Evolutionary conservation across 1,140 invertebrate species (phyloP), one percentile per base, ranked within the genome.

Genomic region (Pseudoatta argentina): DNA sequence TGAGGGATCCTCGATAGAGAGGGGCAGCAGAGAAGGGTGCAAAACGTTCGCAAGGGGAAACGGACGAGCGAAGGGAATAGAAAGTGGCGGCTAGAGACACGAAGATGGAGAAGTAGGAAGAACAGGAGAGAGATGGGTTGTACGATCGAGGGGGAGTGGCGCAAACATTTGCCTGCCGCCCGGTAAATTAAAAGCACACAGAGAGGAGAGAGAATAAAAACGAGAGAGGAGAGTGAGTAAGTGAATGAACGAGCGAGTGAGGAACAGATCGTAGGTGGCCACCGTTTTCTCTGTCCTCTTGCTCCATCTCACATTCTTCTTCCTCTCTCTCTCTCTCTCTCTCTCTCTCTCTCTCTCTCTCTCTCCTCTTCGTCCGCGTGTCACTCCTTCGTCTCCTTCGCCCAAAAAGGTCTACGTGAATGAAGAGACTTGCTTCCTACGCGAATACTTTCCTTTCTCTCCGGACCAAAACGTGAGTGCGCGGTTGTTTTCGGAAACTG

Each of bases 121-220:
- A 85, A 82, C 21, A 91, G 91, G 87, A 67, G 82, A 89, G 91
- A 93, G 91, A 94, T 90, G 89, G 93, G 92, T 92, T 93, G 94
- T 93, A 94, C 93, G 93, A 94, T 94, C 93, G 94, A 91, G 92
- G 90, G 94, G 94, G 94, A 94, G 94, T 94, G 95, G 94, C 93
- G 94, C 94, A 95, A 95, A 95, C 95, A 95, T 95, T 95, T 95
- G 94, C 94, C 94, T 94, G 94, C 94, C 94, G 94, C 94, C 94
- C 93, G 94, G 93, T 95, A 95, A 95, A 95, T 95, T 95, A 95
- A 95, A 95, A 95, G 94, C 94, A 95, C 92, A 95, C 94, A 95
- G 94, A 93, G 92, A 93, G 91, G 91, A 94, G 93, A 94, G 93
- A 93, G 92, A 93, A 93, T 92, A 88, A 88, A 90, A 93, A 92